phyloP scores from a whole-genome alignment of 2,888 invertebrate genomes.

The Temnothorax unifasciatus region DNA sequence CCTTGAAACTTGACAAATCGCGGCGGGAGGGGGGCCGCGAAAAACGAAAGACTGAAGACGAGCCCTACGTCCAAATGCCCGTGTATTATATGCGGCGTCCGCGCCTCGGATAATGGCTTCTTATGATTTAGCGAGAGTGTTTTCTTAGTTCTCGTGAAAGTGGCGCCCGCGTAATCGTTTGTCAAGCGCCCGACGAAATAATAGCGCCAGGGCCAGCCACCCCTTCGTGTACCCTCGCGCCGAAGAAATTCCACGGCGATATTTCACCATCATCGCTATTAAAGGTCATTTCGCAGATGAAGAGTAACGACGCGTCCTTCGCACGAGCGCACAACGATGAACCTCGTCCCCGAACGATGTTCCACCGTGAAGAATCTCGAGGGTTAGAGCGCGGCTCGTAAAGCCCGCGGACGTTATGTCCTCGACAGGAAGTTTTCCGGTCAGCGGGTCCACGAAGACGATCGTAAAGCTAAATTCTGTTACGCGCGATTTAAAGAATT shows the following conservation, averaged over 20 bases:
- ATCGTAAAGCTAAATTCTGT: conserved; percentile 18
- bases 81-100: conserved; percentile 67
- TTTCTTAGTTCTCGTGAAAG: conserved; percentile 81
- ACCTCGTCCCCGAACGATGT: conserved; percentile 45
- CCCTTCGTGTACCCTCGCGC: conserved; percentile 56
- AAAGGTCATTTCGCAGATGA: conserved; percentile 82
- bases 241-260: conserved; percentile 77
- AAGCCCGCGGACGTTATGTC: conserved; percentile 20
- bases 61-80: conserved; percentile 62
- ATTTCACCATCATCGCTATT: conserved; percentile 84
- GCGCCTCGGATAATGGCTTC: conserved; percentile 77
- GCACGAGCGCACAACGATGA: conserved; percentile 69
- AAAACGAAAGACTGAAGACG: conserved; percentile 62
- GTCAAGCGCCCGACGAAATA: conserved; percentile 80
- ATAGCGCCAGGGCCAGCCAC: conserved; percentile 69
- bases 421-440: conserved; percentile 35
- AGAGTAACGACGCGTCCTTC: conserved; percentile 81
- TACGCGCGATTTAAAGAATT: conserved; percentile 23
- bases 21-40: conserved; percentile 53
- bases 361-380: conserved; percentile 46
- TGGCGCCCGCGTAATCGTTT: conserved; percentile 81
- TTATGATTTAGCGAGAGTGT: conserved; percentile 82
- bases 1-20: conserved; percentile 74
- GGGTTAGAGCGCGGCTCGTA: conserved; percentile 24
- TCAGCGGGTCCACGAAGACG: neutral